Evolutionary conservation across 1,140 invertebrate genomes (phyloP).

Genomic region (Drosophila subobscura): DNA sequence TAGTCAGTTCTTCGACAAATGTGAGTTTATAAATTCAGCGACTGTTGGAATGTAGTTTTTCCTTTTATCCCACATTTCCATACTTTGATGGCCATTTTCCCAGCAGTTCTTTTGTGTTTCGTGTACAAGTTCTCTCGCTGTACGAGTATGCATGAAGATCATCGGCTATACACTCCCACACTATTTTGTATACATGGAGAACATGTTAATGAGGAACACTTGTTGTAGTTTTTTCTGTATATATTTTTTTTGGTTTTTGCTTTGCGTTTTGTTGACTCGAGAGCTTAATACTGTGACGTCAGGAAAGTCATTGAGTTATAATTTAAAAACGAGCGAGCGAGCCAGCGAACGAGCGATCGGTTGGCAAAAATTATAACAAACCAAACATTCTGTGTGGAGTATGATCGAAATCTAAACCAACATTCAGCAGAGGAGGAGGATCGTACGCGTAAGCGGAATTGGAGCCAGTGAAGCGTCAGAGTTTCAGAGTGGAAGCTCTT

Average conservation of each 20-base stretch:
- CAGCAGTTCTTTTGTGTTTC: conserved; percentile 1
- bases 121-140: conserved; percentile 3
- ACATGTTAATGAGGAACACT: conserved; percentile 47
- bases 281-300: conserved; percentile 78
- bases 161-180: conserved; percentile 31
- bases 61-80: too few relatives aligned
- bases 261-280: conserved; percentile 23
- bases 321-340: conserved; percentile 68
- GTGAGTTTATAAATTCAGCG: too few relatives aligned
- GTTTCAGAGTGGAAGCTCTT: conserved; percentile 16
- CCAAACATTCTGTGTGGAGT: conserved; percentile 69
- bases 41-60: too few relatives aligned
- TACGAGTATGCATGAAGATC: conserved; percentile 14
- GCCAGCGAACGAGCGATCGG: conserved; percentile 3
- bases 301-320: conserved; percentile 78
- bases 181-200: conserved; percentile 20
- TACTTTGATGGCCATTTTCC: too few relatives aligned
- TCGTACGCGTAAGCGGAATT: neutral
- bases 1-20: too few relatives aligned
- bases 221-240: too few relatives aligned
- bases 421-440: conserved; percentile 7
- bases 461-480: conserved; percentile 20
- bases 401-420: conserved; percentile 43
- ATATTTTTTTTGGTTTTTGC: conserved; percentile 26
- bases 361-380: conserved; percentile 65